phyloP scores from a whole-genome alignment of 2,797 vertebrate species.

The Danionella dracula region DNA sequence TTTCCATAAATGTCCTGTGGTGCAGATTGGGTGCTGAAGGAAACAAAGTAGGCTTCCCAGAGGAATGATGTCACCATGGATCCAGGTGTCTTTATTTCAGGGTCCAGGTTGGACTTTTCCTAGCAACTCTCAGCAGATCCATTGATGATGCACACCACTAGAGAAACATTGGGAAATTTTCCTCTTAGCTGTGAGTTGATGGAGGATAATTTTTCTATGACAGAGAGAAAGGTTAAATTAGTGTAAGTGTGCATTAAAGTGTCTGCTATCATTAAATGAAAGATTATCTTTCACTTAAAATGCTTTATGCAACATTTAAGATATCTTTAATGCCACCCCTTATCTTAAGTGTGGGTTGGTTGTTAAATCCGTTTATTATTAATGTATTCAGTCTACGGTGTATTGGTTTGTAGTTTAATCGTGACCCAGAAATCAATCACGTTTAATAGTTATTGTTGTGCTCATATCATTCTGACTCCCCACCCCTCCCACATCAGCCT shows the following conservation, averaged over 20 bases:
- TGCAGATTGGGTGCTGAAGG: conserved; percentile 36
- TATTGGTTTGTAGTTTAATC: too few relatives aligned
- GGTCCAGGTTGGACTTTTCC: not conserved
- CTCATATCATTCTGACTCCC: too few relatives aligned
- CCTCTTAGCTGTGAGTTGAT: not conserved
- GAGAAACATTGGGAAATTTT: conserved; percentile 9
- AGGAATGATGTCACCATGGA: conserved; percentile 69
- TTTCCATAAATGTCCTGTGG: not conserved
- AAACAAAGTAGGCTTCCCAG: conserved; percentile 67
- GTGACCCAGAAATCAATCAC: too few relatives aligned
- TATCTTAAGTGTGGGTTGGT: too few relatives aligned
- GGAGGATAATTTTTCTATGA: not conserved
- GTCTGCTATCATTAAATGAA: too few relatives aligned
- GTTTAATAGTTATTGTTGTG: too few relatives aligned
- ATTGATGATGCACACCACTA: not conserved
- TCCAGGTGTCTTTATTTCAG: conserved; percentile 59
- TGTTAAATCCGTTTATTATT: too few relatives aligned
- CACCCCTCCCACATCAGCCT: too few relatives aligned
- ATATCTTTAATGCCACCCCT: too few relatives aligned
- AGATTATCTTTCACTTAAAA: too few relatives aligned
- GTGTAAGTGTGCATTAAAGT: not conserved
- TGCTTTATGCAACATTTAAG: too few relatives aligned
- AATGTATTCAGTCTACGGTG: too few relatives aligned
- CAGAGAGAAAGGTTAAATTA: not conserved
- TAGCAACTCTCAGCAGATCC: not conserved